Evolutionary conservation across 2,797 vertebrate genomes (phyloP), one percentile per base, ranked within the genome.

Genomic region (Harpagifer antarcticus): DNA sequence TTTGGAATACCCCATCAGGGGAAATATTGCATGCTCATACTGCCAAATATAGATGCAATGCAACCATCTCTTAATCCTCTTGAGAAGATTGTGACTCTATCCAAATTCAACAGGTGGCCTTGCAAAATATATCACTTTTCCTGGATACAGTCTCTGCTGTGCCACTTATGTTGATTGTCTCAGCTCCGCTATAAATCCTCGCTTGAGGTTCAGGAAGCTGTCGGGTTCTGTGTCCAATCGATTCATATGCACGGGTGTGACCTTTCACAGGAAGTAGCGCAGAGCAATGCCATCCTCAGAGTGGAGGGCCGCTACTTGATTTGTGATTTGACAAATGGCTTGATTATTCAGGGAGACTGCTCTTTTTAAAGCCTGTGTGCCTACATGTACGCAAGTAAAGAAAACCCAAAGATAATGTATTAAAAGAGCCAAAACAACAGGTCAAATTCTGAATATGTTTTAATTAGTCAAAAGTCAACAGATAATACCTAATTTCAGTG

Each of bases 151-250:
- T 50, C 74, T 79, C 61, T 40, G 73, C 66, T 68, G 49, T 47
- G 65, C 74, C 79, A 82, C 88, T 88, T 91, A 75, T 82, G 77
- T 58, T 89, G 88, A 91, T 89, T 86, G 83, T 89, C 84, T 86
- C 67, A 49, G 74, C 79, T 53, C 45, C 1, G 77, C 79, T 48
- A 78, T 89, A 88, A 91, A 90, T 90, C 86, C 55, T 78, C 2
- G 14, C 0, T 17, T 56, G 54, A 78, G 68, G 11, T 68, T 81
- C 79, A 88, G 81, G 84, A 90, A 88, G 76, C 79, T 12, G 69
- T 27, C n/a, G 19, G 50, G 16, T 69, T 69, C 75, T 82, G 76
- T 79, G 72, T 88, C 87, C 72, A 78, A 82, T 86, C 59, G 60
- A 81, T 87, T 85, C 68, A 69, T 54, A 55, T 23, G 50, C 62